Base-by-base conservation (phyloP, 2,797 vertebrate genomes). In the Scomberomorus guttatus region DNA sequence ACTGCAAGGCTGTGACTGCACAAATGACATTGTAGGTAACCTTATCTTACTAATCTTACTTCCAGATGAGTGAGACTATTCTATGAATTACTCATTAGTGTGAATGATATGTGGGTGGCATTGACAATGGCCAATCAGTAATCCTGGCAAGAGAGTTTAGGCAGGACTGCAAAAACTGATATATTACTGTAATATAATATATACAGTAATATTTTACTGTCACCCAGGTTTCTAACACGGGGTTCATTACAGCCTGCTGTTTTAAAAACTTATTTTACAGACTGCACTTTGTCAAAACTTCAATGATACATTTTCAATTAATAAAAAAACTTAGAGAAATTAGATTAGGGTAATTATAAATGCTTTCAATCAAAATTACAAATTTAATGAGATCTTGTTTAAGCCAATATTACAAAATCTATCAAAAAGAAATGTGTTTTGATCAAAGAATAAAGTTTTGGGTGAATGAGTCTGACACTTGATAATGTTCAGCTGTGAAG, bases 381-480 rank as follows among this genome's bases (percentile, higher is more conserved):
- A 63, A 54, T 20, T 75, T 2, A 54, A 22, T 13, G 20, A 55
- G 37, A 24, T 25, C 0, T 15, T 44, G 20, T 66, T 60, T 14
- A 4, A 57, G 7, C 37, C 13, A 14, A 12, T 46, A 48, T 44
- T 32, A 27, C 46, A n/a, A 46, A 57, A 63, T 57, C 8, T 39
- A 17, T 62, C 17, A 25, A 52, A 63, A 37, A 15, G 13, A 32
- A 24, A 27, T 54, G 66, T n/a, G 34, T 20, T 78, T 67, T 63
- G 37, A 79, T 79, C 42, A 70, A 72, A 79, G 51, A 63, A n/a
- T 6, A 25, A 17, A 9, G 32, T 58, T 75, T 72, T 60, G 10
- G 20, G 42, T 79, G 77, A 71, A 54, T 66, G 42, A 73, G n/a
- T 24, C 14, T 58, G 58, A 54, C 37, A 37, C 44, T 70, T 54